Conservation (phyloP, 2,797 vertebrate species). For the Gymnopithys bicolor region DNA sequence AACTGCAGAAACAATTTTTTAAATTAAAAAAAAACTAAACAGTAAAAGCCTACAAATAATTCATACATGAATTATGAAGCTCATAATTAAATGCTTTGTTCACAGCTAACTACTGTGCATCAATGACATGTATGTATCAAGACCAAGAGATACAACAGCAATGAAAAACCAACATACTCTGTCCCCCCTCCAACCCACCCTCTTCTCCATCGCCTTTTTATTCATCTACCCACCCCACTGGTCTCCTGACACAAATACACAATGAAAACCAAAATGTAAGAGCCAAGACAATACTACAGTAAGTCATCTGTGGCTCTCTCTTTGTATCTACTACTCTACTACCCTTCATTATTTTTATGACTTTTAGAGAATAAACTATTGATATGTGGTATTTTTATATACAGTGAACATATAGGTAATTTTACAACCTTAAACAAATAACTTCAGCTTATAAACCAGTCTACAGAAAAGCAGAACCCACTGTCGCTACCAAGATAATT, state of each 20-base stretch:
- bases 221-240: neutral
- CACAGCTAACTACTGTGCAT: neutral
- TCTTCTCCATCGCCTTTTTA: neutral
- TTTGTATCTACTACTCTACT: neutral
- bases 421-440: neutral
- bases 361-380: neutral
- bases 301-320: neutral
- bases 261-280: neutral
- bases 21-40: neutral
- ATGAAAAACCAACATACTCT: neutral
- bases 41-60: neutral
- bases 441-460: neutral
- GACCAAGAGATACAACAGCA: neutral
- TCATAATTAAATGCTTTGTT: neutral
- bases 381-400: rapidly evolving
- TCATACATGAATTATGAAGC: neutral
- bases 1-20: neutral
- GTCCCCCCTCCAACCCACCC: neutral
- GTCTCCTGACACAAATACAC: neutral
- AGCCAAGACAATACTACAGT: neutral
- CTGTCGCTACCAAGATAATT: too few species aligned
- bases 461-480: neutral
- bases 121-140: slow-evolving; percentile 62
- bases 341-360: neutral
- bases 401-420: neutral